Base-by-base conservation (phyloP, 2,888 invertebrate species). In the Sinohyriopsis cumingii region DNA sequence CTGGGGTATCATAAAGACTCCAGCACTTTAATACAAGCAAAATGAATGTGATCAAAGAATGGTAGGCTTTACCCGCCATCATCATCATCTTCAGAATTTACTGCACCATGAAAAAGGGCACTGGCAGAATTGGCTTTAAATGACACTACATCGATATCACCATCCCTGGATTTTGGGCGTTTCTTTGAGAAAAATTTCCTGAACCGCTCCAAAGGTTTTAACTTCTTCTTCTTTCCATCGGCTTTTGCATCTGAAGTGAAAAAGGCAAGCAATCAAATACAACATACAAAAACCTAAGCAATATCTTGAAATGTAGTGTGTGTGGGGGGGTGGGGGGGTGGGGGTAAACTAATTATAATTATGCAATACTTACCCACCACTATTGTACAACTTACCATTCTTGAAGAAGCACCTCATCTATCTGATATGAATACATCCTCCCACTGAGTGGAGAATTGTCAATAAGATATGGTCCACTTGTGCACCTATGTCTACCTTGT, bases 181-280 rank as follows among this genome's bases (percentile, higher is more conserved):
- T 83, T 81, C 70, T 82, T 84, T 45, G 81, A 80, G 74, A 86
- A 86, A 64, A 85, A 83, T 63, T 84, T 85, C 63, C 80, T 73
- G 76, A 86, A 71, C 25, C 82, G 84, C 67, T 83, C 83, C 60
- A 86, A 77, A 9, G 85, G 85, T 69, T 83, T 83, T 66, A 83
- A 85, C 72, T 84, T 85, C 67, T 80, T 84, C 75, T 84, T 86
- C 75, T 82, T 83, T 55, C 76, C 80, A 61, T 81, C 76, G 2
- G 66, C 77, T 68, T 74, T 77, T 57, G 59, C 59, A 55, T 81
- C 81, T 81, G 73, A 60, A 79, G 72, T 45, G 19, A 63, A n/a
- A 66, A 24, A 65, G 45, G 45, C 0, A 45, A 45, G 15, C 12
- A 45, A 45, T 45, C 3, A 45, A 56, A 59, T 59, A 59, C 45